Conservation (phyloP, 1,140 invertebrate genomes). For the Drosophila eugracilis region DNA sequence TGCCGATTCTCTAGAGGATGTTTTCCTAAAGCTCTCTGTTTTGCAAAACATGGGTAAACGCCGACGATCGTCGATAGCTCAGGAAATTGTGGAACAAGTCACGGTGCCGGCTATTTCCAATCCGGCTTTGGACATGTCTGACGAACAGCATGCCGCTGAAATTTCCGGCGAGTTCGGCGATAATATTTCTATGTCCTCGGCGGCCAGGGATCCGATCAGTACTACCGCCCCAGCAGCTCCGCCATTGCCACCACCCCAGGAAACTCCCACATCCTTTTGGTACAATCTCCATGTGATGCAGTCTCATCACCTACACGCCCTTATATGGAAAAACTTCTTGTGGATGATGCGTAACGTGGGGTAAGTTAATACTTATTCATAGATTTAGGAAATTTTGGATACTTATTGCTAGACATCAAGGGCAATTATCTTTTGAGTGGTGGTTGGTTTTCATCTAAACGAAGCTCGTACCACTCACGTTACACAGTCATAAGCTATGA, state of each 20-base stretch:
- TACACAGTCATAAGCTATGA: neutral
- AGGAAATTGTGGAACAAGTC: constrained; percentile 89
- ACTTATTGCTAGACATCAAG: no score
- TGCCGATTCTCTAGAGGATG: constrained; percentile 93
- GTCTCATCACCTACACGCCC: constrained; percentile 90
- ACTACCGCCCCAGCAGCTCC: constrained; percentile 86
- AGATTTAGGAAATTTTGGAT: no score
- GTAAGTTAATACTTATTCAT: no score
- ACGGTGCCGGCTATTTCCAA: constrained; percentile 87
- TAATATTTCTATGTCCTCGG: constrained; percentile 91
- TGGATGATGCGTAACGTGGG: constrained; percentile 96
- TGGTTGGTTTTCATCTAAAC: neutral
- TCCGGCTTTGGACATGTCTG: constrained; percentile 87
- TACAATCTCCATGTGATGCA: constrained; percentile 89
- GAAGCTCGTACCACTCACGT: neutral
- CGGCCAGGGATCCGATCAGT: constrained; percentile 87
- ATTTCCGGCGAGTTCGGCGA: constrained; percentile 95
- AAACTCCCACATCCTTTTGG: constrained; percentile 85
- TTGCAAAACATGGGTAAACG: constrained; percentile 92
- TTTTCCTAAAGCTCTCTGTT: constrained; percentile 96
- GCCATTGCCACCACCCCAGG: constrained; percentile 87
- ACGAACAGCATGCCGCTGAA: constrained; percentile 89
- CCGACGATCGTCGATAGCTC: constrained; percentile 90
- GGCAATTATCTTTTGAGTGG: neutral
- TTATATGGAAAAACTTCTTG: constrained; percentile 96